Evolutionary conservation across 2,797 vertebrate species (phyloP), one percentile per base, ranked within the genome.

Genomic region (Phaenicophaeus curvirostris): DNA sequence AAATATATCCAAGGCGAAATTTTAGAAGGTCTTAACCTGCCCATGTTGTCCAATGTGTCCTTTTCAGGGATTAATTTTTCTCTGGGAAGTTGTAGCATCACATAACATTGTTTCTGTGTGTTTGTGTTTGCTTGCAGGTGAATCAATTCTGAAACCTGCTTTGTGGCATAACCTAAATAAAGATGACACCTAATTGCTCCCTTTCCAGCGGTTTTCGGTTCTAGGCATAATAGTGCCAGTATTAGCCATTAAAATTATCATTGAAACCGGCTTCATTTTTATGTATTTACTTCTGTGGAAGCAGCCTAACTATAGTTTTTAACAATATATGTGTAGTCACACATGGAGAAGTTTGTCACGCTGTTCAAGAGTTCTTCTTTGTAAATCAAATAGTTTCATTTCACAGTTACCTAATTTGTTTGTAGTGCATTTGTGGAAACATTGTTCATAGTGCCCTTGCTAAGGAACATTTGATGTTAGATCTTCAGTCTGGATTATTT

Each of bases 31-130:
- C 41, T 78, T 53, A 72, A n/a, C 25, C 24, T 16, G 4, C 17
- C n/a, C 82, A 0, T 5, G 2, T 44, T 3, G 1, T 61, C 44
- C 11, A 11, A 27, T 66, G 16, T 66, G 6, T 71, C 87, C 18
- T 63, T 35, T 35, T 75, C 31, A 28, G 44, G 50, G 55, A 66
- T 58, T 15, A 39, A 33, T 68, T 72, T 88, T 85, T 81, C 44
- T 25, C 50, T 59, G 68, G 24, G 55, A 66, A 31, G 7, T 4
- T 77, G 24, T 62, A 81, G 33, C 25, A 13, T 80, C 33, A 5
- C 23, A 18, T 41, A 89, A 50, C 24, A 6, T 15, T 57, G 20
- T 80, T 80, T 69, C n/a, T 0, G 0, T 33, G 54, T 41, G 18
- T 33, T 31, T 50, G 9, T 78, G 21, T 83, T 67, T 90, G 31